Evolutionary conservation across 2,113 vertebrate species (phyloP).

Genomic region (Dermatemys mawii): DNA sequence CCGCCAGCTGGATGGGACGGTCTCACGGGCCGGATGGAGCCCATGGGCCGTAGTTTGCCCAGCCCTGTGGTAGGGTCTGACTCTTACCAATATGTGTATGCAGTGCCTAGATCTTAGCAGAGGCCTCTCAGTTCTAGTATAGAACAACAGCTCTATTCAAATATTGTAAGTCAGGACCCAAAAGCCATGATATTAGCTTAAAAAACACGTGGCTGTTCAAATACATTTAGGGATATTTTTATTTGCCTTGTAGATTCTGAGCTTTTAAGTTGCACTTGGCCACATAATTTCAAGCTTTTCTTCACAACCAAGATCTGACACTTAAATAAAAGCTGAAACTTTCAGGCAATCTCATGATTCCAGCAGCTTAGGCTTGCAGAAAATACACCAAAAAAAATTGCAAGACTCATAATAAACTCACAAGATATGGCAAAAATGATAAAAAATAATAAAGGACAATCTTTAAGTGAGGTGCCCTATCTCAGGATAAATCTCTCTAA

Average conservation of each 20-base stretch:
- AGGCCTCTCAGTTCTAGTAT: neutral
- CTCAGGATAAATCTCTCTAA: conserved; percentile 13
- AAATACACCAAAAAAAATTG: neutral
- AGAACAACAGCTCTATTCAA: neutral
- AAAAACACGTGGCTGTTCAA: neutral
- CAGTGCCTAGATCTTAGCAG: neutral
- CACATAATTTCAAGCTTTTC: neutral
- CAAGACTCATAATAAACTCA: conserved; percentile 20
- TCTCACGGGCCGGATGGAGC: too few relatives aligned
- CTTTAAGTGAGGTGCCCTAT: neutral
- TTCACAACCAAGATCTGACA: neutral
- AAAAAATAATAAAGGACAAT: neutral
- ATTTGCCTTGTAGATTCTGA: neutral
- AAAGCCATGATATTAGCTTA: fast-evolving
- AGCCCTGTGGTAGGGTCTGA: neutral
- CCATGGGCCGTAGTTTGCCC: too few relatives aligned
- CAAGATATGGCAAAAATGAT: too few relatives aligned
- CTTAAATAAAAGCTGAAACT: neutral
- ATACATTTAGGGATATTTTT: neutral
- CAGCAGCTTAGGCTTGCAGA: conserved; percentile 11
- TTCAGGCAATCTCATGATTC: neutral
- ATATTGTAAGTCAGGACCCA: neutral
- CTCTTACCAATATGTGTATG: neutral
- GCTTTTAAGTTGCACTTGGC: neutral
- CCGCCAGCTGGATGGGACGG: too few relatives aligned